Percentiles rank a stretch among this genome's conserved stretches.
Conservation (phyloP, 2,888 invertebrate species). For the Mechanitis mazaeus region DNA sequence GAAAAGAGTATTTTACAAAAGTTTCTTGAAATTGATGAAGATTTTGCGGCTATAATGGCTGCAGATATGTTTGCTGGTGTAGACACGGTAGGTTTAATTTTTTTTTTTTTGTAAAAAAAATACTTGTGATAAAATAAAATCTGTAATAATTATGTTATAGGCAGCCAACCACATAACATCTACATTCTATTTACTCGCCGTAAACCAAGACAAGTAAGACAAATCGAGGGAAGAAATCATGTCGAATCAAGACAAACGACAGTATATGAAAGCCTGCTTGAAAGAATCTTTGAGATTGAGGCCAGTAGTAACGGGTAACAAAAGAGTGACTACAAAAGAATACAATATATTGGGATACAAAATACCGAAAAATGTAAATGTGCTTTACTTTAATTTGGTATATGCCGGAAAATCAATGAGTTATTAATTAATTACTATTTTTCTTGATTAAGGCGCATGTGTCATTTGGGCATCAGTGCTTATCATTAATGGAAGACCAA, state of each 20-base stretch:
- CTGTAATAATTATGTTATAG: slow-evolving; percentile 44
- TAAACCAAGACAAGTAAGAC: slow-evolving; percentile 79
- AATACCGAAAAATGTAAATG: slow-evolving; percentile 77
- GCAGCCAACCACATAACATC: slow-evolving; percentile 75
- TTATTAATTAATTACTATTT: not conserved
- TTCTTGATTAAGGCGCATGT: slow-evolving; percentile 39
- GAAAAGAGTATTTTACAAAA: slow-evolving; percentile 78
- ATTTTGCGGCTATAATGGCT: slow-evolving; percentile 79
- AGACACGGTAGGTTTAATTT: slow-evolving; percentile 75
- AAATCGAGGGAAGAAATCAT: slow-evolving; percentile 77
- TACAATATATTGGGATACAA: slow-evolving; percentile 78
- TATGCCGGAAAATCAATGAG: slow-evolving; percentile 2
- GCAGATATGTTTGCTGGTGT: slow-evolving; percentile 82
- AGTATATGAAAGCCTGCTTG: slow-evolving; percentile 82
- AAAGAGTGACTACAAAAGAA: slow-evolving; percentile 72
- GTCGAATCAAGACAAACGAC: slow-evolving; percentile 48
- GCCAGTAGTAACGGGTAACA: slow-evolving; percentile 77
- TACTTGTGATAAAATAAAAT: not conserved
- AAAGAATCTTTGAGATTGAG: slow-evolving; percentile 81
- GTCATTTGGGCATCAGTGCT: slow-evolving; percentile 73
- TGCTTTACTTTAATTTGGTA: not conserved
- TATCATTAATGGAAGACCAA: slow-evolving; percentile 79
- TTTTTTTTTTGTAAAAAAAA: slow-evolving; percentile 11
- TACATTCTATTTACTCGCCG: slow-evolving; percentile 78
- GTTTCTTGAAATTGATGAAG: slow-evolving; percentile 74